phyloP scores from a whole-genome alignment of 2,888 invertebrate species.

The Priocnemis perturbator region DNA sequence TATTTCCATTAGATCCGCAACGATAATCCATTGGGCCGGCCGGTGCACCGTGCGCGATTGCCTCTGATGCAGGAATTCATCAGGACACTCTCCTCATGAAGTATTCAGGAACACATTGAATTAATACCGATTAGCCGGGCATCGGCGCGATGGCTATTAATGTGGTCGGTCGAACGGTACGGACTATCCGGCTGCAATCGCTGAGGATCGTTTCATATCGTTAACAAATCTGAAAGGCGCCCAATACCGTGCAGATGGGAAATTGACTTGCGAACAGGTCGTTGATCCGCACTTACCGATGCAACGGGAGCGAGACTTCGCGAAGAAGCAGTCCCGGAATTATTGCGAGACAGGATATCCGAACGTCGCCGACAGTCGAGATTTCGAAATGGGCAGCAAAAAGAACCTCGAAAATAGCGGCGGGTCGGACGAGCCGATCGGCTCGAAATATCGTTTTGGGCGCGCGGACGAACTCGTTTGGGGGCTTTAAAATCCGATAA shows the following conservation, averaged over 20 bases:
- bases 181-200: not conserved
- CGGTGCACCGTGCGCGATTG: conserved; percentile 31
- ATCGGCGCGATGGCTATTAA: conserved; percentile 46
- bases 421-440: not conserved
- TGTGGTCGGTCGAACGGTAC: conserved; percentile 16
- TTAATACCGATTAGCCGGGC: conserved; percentile 51
- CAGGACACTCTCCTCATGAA: conserved; percentile 51
- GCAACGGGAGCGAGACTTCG: too few species aligned
- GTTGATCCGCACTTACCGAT: too few species aligned
- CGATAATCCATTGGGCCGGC: conserved; percentile 42
- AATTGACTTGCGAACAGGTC: too few species aligned
- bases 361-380: too few species aligned
- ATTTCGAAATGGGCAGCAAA: too few species aligned
- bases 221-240: conserved; percentile 17
- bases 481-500: too few species aligned
- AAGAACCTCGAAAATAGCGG: not conserved
- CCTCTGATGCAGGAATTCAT: conserved; percentile 51
- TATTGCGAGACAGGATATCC: too few species aligned
- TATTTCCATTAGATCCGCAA: conserved; percentile 52
- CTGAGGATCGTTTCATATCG: conserved; percentile 18
- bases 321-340: too few species aligned
- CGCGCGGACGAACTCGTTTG: too few species aligned
- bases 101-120: conserved; percentile 52
- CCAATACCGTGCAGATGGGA: too few species aligned
- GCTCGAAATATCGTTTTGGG: not conserved